phyloP scores from a whole-genome alignment of 1,140 invertebrate species.

The Anadara kagoshimensis region DNA sequence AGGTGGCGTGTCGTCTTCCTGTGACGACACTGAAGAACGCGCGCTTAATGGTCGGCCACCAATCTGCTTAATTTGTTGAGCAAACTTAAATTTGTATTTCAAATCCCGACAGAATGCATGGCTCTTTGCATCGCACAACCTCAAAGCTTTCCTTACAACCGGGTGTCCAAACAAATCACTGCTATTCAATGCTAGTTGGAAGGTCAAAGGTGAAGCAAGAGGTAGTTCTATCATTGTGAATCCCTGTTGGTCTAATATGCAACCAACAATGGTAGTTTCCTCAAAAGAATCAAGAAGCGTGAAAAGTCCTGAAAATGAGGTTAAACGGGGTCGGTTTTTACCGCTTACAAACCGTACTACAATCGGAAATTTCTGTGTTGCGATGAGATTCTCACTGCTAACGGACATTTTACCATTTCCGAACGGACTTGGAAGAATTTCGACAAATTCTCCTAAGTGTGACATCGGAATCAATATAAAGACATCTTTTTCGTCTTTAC shows the following conservation, averaged over 20 bases:
- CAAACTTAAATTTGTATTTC: constrained; percentile 54
- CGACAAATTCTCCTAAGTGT: constrained; percentile 46
- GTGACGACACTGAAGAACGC: constrained; percentile 7
- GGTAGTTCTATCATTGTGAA: constrained; percentile 49
- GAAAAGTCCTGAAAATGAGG: constrained; percentile 44
- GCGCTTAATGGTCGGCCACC: neutral
- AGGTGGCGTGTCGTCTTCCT: constrained; percentile 36
- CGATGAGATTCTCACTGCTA: constrained; percentile 35
- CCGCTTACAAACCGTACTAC: constrained; percentile 47
- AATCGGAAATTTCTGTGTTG: constrained; percentile 46
- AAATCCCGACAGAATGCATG: constrained; percentile 38
- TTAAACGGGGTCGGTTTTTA: constrained; percentile 40
- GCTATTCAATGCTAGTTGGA: constrained; percentile 48
- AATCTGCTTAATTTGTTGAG: constrained; percentile 37
- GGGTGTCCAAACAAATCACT: constrained; percentile 39
- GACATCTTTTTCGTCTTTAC: constrained; percentile 45
- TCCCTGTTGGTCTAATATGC: constrained; percentile 32
- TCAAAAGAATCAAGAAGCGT: constrained; percentile 53
- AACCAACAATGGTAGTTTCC: constrained; percentile 48
- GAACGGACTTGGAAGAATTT: constrained; percentile 34
- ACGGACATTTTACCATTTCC: constrained; percentile 40
- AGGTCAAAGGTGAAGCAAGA: constrained; percentile 43
- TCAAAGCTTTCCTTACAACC: constrained; percentile 36
- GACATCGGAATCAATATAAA: constrained; percentile 34
- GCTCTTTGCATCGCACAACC: constrained; percentile 29